Conservation (phyloP, 2,888 invertebrate genomes). For the Junonia oenone region DNA sequence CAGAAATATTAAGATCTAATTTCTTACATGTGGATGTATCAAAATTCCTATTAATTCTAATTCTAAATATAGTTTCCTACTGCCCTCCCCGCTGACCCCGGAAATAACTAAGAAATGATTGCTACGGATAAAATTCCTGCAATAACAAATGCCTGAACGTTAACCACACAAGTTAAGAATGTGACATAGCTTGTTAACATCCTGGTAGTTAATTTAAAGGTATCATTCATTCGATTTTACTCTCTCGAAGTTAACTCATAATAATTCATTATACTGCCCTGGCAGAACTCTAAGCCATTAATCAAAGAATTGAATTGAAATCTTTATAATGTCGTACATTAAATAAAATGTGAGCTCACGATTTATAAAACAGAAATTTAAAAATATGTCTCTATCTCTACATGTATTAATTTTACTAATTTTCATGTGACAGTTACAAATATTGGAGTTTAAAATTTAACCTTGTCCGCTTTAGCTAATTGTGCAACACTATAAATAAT, state of each 20-base stretch:
- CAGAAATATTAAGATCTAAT: background rate
- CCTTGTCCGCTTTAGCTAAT: background rate
- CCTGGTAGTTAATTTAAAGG: constrained; percentile 20
- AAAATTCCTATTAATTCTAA: background rate
- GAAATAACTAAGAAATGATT: background rate
- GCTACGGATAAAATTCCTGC: background rate
- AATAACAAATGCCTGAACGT: background rate
- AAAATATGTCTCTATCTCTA: too few species aligned
- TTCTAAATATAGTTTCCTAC: background rate
- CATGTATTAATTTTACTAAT: too few species aligned
- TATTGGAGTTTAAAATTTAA: background rate
- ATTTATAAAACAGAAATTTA: background rate
- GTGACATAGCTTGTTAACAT: constrained; percentile 20
- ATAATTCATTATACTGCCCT: background rate
- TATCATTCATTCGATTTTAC: constrained; percentile 18
- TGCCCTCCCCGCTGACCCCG: background rate
- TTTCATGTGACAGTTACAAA: background rate
- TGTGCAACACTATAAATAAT: background rate
- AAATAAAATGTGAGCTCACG: background rate
- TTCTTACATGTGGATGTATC: background rate
- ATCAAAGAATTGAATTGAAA: background rate
- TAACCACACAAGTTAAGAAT: constrained; percentile 14
- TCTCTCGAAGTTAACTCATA: background rate
- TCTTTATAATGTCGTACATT: background rate
- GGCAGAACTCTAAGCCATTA: too few species aligned